Evolutionary conservation across 2,888 invertebrate genomes (phyloP).

Genomic region (Pseudococcus viburni): DNA sequence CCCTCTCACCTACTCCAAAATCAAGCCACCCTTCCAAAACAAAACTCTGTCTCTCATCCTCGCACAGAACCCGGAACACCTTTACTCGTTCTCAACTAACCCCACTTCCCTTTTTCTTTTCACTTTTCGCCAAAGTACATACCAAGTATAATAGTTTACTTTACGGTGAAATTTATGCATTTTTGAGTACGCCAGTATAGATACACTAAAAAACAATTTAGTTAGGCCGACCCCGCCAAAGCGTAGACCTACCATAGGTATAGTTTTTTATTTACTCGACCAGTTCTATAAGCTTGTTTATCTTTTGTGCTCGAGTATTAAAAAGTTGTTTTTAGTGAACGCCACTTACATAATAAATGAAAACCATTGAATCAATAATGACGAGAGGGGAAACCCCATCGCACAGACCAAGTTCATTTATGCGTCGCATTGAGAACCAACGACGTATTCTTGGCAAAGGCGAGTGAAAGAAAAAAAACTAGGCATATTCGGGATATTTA

Average conservation of each 20-base stretch:
- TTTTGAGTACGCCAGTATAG: background rate
- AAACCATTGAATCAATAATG: slow-evolving; percentile 24
- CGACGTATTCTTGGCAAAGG: background rate
- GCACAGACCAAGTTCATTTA: background rate
- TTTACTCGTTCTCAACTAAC: too few relatives aligned
- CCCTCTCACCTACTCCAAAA: too few relatives aligned
- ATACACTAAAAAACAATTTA: slow-evolving; percentile 16
- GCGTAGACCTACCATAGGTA: background rate
- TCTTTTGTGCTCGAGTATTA: slow-evolving; percentile 36
- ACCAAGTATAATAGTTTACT: too few relatives aligned
- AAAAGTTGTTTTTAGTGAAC: slow-evolving; percentile 8
- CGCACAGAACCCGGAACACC: too few relatives aligned
- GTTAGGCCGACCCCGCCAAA: background rate
- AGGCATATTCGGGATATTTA: background rate
- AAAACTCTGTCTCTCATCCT: too few relatives aligned
- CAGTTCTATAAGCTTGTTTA: slow-evolving; percentile 37
- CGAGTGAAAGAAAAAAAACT: background rate
- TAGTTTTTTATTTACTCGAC: slow-evolving; percentile 20
- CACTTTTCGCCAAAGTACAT: too few relatives aligned
- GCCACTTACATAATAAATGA: slow-evolving; percentile 44
- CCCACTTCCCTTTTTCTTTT: too few relatives aligned
- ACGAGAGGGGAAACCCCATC: background rate
- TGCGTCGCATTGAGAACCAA: background rate
- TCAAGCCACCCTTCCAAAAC: too few relatives aligned
- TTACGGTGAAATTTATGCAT: background rate